A percentile compares a stretch with the other conserved stretches of the same genome.
Evolutionary conservation across 2,888 invertebrate genomes (phyloP).

Genomic region (Allolobophora icterica): DNA sequence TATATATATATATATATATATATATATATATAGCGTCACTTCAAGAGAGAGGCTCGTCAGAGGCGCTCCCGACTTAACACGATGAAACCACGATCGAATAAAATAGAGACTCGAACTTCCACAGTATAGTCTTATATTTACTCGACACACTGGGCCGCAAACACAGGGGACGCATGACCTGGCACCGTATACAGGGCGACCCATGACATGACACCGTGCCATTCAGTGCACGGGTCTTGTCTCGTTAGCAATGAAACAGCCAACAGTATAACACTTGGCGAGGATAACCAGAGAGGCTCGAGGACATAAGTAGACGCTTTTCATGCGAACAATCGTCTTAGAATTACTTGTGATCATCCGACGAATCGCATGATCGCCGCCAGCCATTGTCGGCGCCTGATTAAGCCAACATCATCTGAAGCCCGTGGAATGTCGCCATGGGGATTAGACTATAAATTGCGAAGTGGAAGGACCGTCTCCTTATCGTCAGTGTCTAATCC

Average conservation of each 20-base stretch:
- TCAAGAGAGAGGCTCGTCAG: too few species aligned
- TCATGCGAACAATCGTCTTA: not conserved
- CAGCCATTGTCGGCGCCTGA: not conserved
- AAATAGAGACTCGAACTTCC: too few species aligned
- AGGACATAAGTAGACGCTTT: not conserved
- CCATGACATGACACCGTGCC: not conserved
- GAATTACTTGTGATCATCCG: not conserved
- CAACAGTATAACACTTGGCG: not conserved
- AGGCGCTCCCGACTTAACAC: too few species aligned
- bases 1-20: too few species aligned
- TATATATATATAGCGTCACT: too few species aligned
- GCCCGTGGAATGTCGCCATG: not conserved
- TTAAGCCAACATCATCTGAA: not conserved
- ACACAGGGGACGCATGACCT: not conserved
- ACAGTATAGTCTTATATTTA: not conserved
- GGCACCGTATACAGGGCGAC: not conserved
- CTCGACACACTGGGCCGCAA: not conserved
- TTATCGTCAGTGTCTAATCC: not conserved
- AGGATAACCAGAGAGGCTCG: not conserved
- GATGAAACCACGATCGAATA: too few species aligned
- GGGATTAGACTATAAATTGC: not conserved
- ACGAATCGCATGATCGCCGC: not conserved
- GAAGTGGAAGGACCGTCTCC: not conserved
- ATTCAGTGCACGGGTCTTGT: not conserved
- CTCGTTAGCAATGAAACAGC: not conserved